A percentile compares a stretch with the other conserved stretches of the same genome.
phyloP scores from a whole-genome alignment of 2,888 invertebrate species.

The Lithophane ornitopus region DNA sequence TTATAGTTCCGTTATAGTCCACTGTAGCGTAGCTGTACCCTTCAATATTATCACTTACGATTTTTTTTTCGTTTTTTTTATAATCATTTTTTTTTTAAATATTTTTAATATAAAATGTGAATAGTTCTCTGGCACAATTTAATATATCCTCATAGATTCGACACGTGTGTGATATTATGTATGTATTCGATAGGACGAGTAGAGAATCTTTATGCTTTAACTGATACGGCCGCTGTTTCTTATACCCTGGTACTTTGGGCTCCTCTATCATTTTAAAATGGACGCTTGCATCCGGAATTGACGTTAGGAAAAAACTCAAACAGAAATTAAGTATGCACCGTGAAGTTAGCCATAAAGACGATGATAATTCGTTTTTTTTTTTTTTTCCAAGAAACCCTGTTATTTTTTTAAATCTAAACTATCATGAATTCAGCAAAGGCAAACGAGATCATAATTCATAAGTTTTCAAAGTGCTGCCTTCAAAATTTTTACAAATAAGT shows the following conservation, averaged over 20 bases:
- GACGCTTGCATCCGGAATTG: constrained; percentile 25
- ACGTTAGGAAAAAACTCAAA: not conserved
- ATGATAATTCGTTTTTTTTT: too few species aligned
- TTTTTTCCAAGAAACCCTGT: too few species aligned
- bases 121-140: constrained; percentile 59
- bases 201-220: constrained; percentile 70
- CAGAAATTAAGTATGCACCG: not conserved
- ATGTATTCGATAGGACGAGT: constrained; percentile 71
- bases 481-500: too few species aligned
- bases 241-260: constrained; percentile 67
- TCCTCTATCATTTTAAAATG: constrained; percentile 46
- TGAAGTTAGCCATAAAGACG: not conserved
- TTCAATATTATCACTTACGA: constrained; percentile 39
- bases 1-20: constrained; percentile 59
- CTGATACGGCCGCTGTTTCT: constrained; percentile 59
- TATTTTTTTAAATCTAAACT: too few species aligned
- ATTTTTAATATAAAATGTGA: constrained; percentile 43
- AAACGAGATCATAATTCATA: too few species aligned
- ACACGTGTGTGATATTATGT: constrained; percentile 57
- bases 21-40: constrained; percentile 63
- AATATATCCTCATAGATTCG: constrained; percentile 49
- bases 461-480: too few species aligned
- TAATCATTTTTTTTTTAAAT: not conserved
- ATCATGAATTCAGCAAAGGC: too few species aligned
- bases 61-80: not conserved